Base-by-base conservation (phyloP, 2,113 vertebrate species). In the Typhlomys cinereus region DNA sequence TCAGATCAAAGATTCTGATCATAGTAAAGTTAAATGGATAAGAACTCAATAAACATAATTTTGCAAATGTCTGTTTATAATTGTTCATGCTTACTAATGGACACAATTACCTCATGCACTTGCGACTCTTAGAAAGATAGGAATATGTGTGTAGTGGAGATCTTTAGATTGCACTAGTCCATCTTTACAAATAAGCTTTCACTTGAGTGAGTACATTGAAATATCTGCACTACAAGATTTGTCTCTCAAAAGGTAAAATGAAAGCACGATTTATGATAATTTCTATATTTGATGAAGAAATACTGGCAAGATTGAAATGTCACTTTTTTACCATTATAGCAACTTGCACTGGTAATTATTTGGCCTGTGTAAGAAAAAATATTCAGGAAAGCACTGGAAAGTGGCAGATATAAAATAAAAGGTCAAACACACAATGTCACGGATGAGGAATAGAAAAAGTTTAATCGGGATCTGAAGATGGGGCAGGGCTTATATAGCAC, bases 271-370 rank as follows among this genome's bases (percentile, higher is more conserved):
- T 86, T 94, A 90, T 93, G n/a, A 21, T 39, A 86, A 95, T 96
- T 27, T 75, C 81, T 97, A 91, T 66, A 79, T 94, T 87, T 76
- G 90, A 82, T 94, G 8, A 94, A 94, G 79, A 95, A 96, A 80
- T 48, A 85, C 48, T 85, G 48, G 70, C 94, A 93, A 95, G 44
- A 91, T 48, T 46, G 87, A 95, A 96, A 96, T 92, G 91, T 92
- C 89, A 85, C 39, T 89, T 96, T 96, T 96, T 97, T 93, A 94
- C 85, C 94, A 90, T 89, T 93, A 91, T 73, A 92, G 96, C 90
- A 92, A 87, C 95, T 96, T 96, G 84, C 97, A 97, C 90, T 94
- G 79, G 75, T 85, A 95, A 94, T 97, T 92, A 96, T 96, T 96
- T 97, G 97, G 97, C 84, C 92, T 92, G 86, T 74, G 27, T 95